Percentiles rank a stretch among this genome's conserved stretches.
phyloP scores from a whole-genome alignment of 2,888 invertebrate species.

The Pristionchus japonicus region DNA sequence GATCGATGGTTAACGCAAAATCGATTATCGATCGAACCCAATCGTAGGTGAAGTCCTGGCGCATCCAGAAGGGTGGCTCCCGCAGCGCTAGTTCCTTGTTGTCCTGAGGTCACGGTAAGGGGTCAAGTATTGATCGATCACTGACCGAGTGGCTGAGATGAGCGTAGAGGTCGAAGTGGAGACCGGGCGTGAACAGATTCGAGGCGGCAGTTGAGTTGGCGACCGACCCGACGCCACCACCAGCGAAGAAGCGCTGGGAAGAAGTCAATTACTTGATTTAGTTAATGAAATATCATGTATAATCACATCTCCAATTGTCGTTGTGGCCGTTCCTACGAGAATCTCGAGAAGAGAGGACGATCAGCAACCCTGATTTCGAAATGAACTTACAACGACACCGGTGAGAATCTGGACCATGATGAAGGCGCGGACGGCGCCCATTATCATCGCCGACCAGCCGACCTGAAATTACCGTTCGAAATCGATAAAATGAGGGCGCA shows the following conservation, averaged over 20 bases:
- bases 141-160: slow-evolving; percentile 76
- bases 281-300: not conserved
- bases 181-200: slow-evolving; percentile 76
- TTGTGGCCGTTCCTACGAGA: not conserved
- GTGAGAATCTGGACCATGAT: not conserved
- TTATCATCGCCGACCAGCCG: not conserved
- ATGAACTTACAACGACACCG: not conserved
- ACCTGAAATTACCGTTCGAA: not conserved
- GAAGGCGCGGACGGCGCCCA: not conserved
- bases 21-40: slow-evolving; percentile 75
- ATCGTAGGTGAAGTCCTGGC: slow-evolving; percentile 76
- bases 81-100: slow-evolving; percentile 65
- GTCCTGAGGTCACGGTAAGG: slow-evolving; percentile 54
- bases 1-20: slow-evolving; percentile 67
- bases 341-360: not conserved
- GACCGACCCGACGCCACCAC: not conserved
- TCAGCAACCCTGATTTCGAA: not conserved
- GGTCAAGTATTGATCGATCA: slow-evolving; percentile 53
- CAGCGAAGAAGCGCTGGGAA: not conserved
- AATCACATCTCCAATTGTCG: too few relatives aligned
- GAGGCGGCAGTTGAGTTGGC: slow-evolving; percentile 50
- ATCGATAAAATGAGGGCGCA: not conserved
- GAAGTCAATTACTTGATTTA: not conserved
- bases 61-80: slow-evolving; percentile 75
- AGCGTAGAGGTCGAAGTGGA: slow-evolving; percentile 77